Conservation (phyloP, 2,113 vertebrate species). For the human (Homo sapiens) region DNA sequence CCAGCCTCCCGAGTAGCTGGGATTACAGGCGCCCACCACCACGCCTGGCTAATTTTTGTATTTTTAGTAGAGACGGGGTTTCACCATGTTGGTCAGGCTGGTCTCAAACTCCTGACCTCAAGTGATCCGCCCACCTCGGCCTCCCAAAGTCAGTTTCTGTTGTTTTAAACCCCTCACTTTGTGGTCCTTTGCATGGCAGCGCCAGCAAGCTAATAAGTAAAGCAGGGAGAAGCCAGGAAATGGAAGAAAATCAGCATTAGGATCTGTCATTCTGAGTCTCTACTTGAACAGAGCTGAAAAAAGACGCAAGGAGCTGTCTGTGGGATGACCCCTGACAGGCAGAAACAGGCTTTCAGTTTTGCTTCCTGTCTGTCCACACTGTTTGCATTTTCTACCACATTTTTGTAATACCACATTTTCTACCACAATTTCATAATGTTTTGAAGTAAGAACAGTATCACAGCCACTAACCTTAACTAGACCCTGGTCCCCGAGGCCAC, state of each 20-base stretch:
- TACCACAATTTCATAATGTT: not conserved
- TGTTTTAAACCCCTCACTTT: rapidly evolving
- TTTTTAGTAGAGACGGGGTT: too few species aligned
- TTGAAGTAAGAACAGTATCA: not conserved
- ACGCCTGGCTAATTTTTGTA: too few species aligned
- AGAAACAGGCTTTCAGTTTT: rapidly evolving
- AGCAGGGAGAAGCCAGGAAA: too few species aligned
- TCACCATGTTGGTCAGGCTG: too few species aligned
- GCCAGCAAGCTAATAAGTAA: not conserved
- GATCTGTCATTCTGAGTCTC: rapidly evolving
- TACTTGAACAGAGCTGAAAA: rapidly evolving
- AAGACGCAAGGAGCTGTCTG: rapidly evolving
- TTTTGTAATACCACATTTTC: not conserved
- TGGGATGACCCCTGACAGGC: rapidly evolving
- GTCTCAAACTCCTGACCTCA: too few species aligned
- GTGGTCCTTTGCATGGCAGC: too few species aligned
- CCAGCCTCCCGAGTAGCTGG: too few species aligned
- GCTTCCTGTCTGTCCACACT: rapidly evolving
- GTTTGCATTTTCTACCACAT: rapidly evolving
- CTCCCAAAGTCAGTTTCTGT: not conserved
- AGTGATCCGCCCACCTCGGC: too few species aligned
- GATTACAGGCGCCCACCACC: too few species aligned
- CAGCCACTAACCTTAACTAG: not conserved
- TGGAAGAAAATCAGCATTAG: rapidly evolving
- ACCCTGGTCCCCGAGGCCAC: rapidly evolving